Percentiles rank a stretch among this genome's conserved stretches.
phyloP scores from a whole-genome alignment of 2,113 vertebrate genomes.

The Saiga tatarica region DNA sequence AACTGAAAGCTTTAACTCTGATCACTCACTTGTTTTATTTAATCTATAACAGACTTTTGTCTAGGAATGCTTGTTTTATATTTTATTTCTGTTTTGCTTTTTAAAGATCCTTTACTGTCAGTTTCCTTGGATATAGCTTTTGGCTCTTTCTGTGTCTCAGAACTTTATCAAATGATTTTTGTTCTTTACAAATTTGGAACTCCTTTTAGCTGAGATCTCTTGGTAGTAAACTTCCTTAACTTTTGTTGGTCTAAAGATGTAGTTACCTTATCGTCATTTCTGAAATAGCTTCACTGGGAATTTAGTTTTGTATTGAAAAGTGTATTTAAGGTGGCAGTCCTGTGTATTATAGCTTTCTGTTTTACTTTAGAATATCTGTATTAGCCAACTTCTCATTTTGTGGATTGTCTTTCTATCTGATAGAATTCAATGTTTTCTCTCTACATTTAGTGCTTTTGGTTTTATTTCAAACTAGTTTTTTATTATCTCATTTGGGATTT shows the following conservation, averaged over 20 bases:
- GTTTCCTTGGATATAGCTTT: background rate
- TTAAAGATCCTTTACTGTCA: background rate
- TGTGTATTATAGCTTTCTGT: background rate
- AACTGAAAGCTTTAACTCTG: background rate
- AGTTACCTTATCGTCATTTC: background rate
- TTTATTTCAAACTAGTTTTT: background rate
- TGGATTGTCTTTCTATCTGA: background rate
- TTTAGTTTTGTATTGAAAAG: background rate
- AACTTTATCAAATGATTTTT: background rate
- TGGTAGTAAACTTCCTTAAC: background rate
- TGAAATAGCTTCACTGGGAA: background rate
- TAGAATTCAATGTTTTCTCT: background rate
- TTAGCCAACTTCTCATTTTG: background rate
- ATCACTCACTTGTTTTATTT: background rate
- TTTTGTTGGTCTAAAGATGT: background rate
- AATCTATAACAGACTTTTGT: background rate
- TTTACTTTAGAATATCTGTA: background rate
- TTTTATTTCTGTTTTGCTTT: background rate
- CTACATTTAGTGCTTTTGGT: background rate
- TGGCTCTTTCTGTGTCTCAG: background rate
- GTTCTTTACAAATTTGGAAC: background rate
- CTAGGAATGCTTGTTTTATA: background rate
- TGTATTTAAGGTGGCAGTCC: background rate
- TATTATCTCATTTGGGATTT: constrained; percentile 1
- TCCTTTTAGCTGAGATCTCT: background rate